Conservation (phyloP, 2,888 invertebrate genomes). For the Magallana nippona region DNA sequence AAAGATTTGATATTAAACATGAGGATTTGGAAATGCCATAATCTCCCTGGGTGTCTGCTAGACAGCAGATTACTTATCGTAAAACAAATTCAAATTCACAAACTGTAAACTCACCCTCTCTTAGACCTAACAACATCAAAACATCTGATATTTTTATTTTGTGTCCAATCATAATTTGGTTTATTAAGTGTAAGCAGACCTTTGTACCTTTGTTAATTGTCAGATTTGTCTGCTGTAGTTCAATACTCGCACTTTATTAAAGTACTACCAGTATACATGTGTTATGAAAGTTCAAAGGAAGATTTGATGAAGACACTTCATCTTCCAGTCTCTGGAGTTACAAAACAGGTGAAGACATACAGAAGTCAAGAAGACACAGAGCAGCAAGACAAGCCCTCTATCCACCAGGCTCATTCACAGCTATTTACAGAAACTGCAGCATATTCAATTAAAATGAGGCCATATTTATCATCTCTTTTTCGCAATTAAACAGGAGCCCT, state of each 20-base stretch:
- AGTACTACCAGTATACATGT: background rate
- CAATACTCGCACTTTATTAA: background rate
- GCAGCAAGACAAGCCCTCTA: background rate
- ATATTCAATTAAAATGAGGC: too few species aligned
- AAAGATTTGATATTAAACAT: conserved; percentile 20
- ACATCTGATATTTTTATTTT: background rate
- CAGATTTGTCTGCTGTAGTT: background rate
- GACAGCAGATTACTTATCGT: conserved; percentile 1
- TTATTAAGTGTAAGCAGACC: background rate
- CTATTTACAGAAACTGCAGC: too few species aligned
- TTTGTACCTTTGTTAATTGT: background rate
- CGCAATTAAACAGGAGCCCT: too few species aligned
- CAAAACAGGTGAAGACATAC: background rate
- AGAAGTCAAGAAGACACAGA: background rate
- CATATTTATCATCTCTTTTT: too few species aligned
- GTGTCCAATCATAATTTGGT: background rate
- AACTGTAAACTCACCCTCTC: background rate
- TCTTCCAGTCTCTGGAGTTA: too few species aligned
- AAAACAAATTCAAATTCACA: background rate
- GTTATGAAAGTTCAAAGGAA: conserved; percentile 5
- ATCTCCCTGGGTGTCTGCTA: background rate
- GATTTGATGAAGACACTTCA: background rate
- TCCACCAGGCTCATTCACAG: too few species aligned
- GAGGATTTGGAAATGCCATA: background rate
- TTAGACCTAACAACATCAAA: too few species aligned